These are phyloP conservation scores for Temnopleurus reevesii DNA, from an alignment of 53 echinoderm and acorn worm genomes.

Conservation along the genomic window DNA sequence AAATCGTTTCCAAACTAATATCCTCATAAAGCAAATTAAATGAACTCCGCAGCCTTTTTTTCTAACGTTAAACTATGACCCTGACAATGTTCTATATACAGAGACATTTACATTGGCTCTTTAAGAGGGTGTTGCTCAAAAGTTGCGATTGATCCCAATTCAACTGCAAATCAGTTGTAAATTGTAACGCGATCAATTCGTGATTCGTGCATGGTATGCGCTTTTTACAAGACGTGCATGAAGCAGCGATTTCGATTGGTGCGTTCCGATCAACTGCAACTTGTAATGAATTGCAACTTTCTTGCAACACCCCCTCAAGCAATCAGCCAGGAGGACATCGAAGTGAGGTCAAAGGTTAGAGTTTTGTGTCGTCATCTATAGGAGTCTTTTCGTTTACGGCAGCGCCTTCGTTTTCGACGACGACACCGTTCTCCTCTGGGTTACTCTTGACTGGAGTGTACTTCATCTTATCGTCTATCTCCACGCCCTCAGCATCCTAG, in stretches of 20 bases:
- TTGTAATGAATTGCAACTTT: too few species aligned
- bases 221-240: neutral
- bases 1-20: too few species aligned
- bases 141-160: too few species aligned
- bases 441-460: neutral
- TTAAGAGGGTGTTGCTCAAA: too few species aligned
- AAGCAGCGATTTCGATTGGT: neutral
- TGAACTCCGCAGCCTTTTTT: too few species aligned
- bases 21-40: too few species aligned
- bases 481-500: neutral
- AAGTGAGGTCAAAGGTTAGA: conserved; percentile 20
- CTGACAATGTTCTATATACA: neutral
- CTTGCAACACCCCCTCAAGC: too few species aligned
- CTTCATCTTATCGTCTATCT: neutral
- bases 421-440: neutral
- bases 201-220: too few species aligned
- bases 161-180: too few species aligned
- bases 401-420: conserved; percentile 4
- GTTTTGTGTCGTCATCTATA: conserved; percentile 11
- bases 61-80: too few species aligned
- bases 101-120: neutral
- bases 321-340: neutral
- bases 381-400: neutral
- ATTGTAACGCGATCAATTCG: too few species aligned
- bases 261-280: neutral